Evolutionary conservation across 2,113 vertebrate genomes (phyloP), one percentile per base, ranked within the genome.

Genomic region (Engystomops pustulosus): DNA sequence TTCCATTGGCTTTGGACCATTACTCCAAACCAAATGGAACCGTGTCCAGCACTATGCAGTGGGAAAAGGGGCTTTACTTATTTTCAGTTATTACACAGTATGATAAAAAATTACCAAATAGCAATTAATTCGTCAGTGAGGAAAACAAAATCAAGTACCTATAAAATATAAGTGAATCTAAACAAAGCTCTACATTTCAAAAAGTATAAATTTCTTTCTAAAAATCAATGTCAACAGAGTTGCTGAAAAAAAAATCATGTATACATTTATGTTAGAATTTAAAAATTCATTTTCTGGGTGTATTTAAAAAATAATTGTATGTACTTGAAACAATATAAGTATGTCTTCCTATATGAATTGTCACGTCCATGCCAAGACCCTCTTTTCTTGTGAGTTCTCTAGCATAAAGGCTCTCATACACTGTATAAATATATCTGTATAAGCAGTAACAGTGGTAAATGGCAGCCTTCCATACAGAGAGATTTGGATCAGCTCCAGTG

Each of bases 401-500:
- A 45, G 38, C 1, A 62, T 27, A 34, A 55, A 77, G 30, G 20
- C 30, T 77, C 72, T 76, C 53, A 53, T 77, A 77, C n/a, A n/a
- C n/a, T n/a, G n/a, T 55, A 53, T 77, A 67, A 67, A 77, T 77
- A 55, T 77, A 77, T 76, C 72, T 51, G 45, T 51, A 76, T 60
- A 30, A 69, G 27, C 79, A 70, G 65, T 38, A 20, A 68, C 79
- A 51, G 79, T 70, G 68, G 79, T 74, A 82, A 60, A 74, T 74
- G 51, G 53, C 69, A 82, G 65, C 25, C 68, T 38, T 82, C 69
- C 51, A 62, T 74, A 27, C 34, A 74, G 69, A 34, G 25, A 74
- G 72, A 62, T 82, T 47, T 62, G 69, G 69, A 82, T 74, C 51
- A 60, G 80, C 80, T 74, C 68, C 80, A 82, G 32, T 74, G 80